Base-by-base conservation (phyloP, 2,113 vertebrate species). In the Vimba vimba region DNA sequence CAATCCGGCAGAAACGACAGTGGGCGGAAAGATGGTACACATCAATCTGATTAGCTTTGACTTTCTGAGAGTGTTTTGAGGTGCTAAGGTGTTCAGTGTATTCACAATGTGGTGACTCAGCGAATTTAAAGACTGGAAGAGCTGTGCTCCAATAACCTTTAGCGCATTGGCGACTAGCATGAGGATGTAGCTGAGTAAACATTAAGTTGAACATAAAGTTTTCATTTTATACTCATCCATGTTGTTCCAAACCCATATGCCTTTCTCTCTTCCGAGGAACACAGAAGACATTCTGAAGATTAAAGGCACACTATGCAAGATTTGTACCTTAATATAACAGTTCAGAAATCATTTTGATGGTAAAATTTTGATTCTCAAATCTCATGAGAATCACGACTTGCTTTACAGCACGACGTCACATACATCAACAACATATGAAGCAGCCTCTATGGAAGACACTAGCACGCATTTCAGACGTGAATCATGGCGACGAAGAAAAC, bases 11-110 rank as follows among this genome's bases (percentile, higher is more conserved):
- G 27, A 86, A 62, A 86, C 64, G 39, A 50, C 55, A 69, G 64
- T 13, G 19, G 59, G 7, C 0, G 39, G 79, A 66, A 47, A 66
- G 39, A 21, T 47, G 80, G 25, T 55, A 82, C 45, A 36, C 64
- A 82, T 52, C 27, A 27, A 47, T 36, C 8, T 75, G 68, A 86
- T 86, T 75, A 66, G 19, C 17, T 82, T 69, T 69, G 45, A 69
- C 19, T 55, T 52, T 27, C 80, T 82, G 25, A 69, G 39, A 80
- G 59, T 3, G 3, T 27, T 81, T 81, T 21, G 25, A 2, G 1
- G 59, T 45, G 23, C 4, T 62, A 3, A 64, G 78, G 57, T 64
- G 78, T 47, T 64, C 13, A 9, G 59, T 21, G 0, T 80, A 64
- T 23, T 79, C 52, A n/a, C 52, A 74, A 43, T 25, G 33, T 60